Base-by-base conservation (phyloP, 2,888 invertebrate species). In the Cremastobaeus sp. region DNA sequence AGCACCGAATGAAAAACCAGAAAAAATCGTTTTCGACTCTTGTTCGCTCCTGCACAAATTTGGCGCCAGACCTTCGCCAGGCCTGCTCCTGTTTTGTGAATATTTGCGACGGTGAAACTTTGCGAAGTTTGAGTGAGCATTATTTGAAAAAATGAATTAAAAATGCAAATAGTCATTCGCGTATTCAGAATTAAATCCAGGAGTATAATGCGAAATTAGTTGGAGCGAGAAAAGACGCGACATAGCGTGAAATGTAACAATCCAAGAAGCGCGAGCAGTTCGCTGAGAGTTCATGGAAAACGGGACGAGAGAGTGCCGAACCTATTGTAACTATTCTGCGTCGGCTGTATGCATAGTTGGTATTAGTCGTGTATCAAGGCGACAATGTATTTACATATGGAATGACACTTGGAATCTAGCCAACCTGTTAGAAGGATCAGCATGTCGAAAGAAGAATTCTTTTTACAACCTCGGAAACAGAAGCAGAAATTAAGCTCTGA, bases 361-460 rank as follows among this genome's bases (percentile, higher is more conserved):
- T 35, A 48, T 54, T 68, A 68, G 62, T 37, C 60, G 62, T 68
- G 57, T 73, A 62, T 73, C 48, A 21, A 32, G 43, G 52, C 37
- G 41, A 57, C 57, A 57, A 66, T 39, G 77, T 79, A 83, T 82
- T 83, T 81, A 82, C 82, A 82, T 80, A 80, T 76, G 79, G 75
- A 81, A 79, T 76, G 78, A 79, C 74, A 72, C 62, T 78, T 84
- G 83, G 84, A 83, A 77, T 62, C 60, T 48, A 57, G 84, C 84
- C 82, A 84, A 83, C 71, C 79, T 80, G 83, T 84, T 84, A 83
- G 81, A 81, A 82, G 83, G 84, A 84, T 83, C 82, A 83, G 81
- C 81, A 82, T 72, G 57, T 41, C 60, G 71, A 70, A 74, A 70
- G 70, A 74, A 70, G 64, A 28, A 50, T 71, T 77, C 76, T 79